Evolutionary conservation across 2,113 vertebrate genomes (phyloP).

Genomic region (Alosa alosa): DNA sequence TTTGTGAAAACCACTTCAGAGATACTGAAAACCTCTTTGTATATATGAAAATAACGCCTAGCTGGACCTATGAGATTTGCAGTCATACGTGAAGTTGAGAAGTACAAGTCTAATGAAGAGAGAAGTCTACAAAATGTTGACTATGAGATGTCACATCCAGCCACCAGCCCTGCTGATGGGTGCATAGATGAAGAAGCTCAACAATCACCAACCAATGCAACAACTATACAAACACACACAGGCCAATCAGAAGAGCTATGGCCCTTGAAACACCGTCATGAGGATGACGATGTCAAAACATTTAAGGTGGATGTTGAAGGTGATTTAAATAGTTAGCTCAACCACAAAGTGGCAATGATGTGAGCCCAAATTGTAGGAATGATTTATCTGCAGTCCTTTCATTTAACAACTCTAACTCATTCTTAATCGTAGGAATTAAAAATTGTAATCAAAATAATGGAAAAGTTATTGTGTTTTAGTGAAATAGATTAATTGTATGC

Average conservation of each 20-base stretch:
- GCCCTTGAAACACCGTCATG: slow-evolving; percentile 61
- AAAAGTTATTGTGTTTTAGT: slow-evolving; percentile 27
- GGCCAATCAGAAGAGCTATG: slow-evolving; percentile 58
- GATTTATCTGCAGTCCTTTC: slow-evolving; percentile 46
- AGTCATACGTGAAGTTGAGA: slow-evolving; percentile 58
- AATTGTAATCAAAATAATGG: slow-evolving; percentile 33
- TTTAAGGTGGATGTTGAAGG: slow-evolving; percentile 79
- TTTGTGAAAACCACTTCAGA: slow-evolving; percentile 59
- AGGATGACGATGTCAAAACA: slow-evolving; percentile 67
- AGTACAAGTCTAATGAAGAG: slow-evolving; percentile 58
- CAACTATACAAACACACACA: slow-evolving; percentile 5
- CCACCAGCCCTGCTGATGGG: slow-evolving; percentile 9
- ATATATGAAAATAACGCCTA: slow-evolving; percentile 75
- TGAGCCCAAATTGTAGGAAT: slow-evolving; percentile 20
- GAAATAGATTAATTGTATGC: slow-evolving; percentile 31
- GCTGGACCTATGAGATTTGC: slow-evolving; percentile 64
- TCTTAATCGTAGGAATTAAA: slow-evolving; percentile 45
- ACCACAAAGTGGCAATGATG: slow-evolving; percentile 42
- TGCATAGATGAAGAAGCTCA: slow-evolving; percentile 35
- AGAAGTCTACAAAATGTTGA: slow-evolving; percentile 49
- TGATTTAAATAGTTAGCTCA: slow-evolving; percentile 75
- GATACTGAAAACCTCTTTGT: slow-evolving; percentile 76
- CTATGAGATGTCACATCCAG: slow-evolving; percentile 49
- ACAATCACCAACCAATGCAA: slow-evolving; percentile 1
- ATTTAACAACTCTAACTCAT: slow-evolving; percentile 35